Evolutionary conservation across 2,113 vertebrate species (phyloP).

Genomic region (Morphnarchus princeps): DNA sequence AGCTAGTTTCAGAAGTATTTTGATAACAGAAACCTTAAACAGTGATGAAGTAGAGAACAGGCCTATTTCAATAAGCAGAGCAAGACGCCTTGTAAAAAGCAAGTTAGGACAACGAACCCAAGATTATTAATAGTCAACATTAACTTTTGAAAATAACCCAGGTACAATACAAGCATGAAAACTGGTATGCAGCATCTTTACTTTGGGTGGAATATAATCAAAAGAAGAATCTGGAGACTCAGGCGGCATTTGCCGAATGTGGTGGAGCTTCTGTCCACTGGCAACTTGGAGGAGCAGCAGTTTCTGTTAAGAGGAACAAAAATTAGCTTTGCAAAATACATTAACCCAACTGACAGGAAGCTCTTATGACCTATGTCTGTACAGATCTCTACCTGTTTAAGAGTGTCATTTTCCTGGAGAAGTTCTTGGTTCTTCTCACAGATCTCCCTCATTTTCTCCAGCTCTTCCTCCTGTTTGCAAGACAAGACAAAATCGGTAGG

Average conservation of each 20-base stretch:
- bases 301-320: constrained; percentile 72
- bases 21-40: neutral
- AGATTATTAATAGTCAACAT: neutral
- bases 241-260: neutral
- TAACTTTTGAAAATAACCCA: neutral
- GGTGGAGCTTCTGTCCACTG: constrained; percentile 74
- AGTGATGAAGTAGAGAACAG: neutral
- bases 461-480: constrained; percentile 84
- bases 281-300: constrained; percentile 79
- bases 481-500: neutral
- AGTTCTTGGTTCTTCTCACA: constrained; percentile 86
- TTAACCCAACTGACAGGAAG: fast-evolving
- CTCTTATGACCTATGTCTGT: neutral
- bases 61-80: neutral
- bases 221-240: constrained; percentile 81
- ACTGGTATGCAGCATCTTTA: constrained; percentile 35
- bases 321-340: neutral
- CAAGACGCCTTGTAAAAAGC: neutral
- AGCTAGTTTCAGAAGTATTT: neutral
- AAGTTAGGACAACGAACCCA: neutral
- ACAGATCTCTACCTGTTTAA: constrained; percentile 77
- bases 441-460: constrained; percentile 80
- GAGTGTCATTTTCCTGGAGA: constrained; percentile 78
- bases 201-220: constrained; percentile 89
- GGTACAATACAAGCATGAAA: neutral